A percentile compares a stretch with the other conserved stretches of the same genome.
Conservation (phyloP, 2,113 vertebrate species). For the Desmodus rotundus region DNA sequence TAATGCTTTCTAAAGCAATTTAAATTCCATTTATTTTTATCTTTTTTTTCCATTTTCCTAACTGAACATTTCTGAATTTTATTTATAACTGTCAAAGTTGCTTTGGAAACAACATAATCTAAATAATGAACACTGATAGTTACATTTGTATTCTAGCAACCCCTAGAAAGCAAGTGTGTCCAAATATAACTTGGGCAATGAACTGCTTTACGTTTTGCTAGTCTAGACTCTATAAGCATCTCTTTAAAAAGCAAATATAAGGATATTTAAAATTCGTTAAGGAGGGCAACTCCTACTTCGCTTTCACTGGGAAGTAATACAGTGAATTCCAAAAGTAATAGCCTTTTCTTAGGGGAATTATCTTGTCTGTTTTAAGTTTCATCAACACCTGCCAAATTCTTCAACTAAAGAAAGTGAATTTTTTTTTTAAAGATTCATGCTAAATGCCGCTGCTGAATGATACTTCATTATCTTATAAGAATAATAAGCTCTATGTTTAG, state of each 20-base stretch:
- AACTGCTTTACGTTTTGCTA: not conserved
- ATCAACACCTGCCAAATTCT: slow-evolving; percentile 29
- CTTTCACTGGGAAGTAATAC: not conserved
- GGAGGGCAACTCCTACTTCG: not conserved
- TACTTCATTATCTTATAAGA: slow-evolving; percentile 27
- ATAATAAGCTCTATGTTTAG: not conserved
- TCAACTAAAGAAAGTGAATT: not conserved
- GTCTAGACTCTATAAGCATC: not conserved
- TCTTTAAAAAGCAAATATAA: slow-evolving; percentile 36
- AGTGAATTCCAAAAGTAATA: not conserved
- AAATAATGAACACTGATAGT: slow-evolving; percentile 37
- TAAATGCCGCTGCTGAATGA: not conserved
- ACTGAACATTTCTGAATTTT: slow-evolving; percentile 53
- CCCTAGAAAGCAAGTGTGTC: not conserved
- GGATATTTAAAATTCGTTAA: not conserved
- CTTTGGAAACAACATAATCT: slow-evolving; percentile 61
- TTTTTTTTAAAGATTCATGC: not conserved
- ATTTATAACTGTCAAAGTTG: slow-evolving; percentile 58
- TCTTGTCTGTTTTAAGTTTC: slow-evolving; percentile 10
- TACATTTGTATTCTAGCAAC: slow-evolving; percentile 54
- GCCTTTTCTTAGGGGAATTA: slow-evolving; percentile 15
- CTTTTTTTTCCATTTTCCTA: slow-evolving; percentile 51
- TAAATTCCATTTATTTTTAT: slow-evolving; percentile 70
- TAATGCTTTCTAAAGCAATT: slow-evolving; percentile 61
- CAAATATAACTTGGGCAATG: not conserved